Evolutionary conservation across 2,797 vertebrate genomes (phyloP).

Genomic region (Sebastes itinus): DNA sequence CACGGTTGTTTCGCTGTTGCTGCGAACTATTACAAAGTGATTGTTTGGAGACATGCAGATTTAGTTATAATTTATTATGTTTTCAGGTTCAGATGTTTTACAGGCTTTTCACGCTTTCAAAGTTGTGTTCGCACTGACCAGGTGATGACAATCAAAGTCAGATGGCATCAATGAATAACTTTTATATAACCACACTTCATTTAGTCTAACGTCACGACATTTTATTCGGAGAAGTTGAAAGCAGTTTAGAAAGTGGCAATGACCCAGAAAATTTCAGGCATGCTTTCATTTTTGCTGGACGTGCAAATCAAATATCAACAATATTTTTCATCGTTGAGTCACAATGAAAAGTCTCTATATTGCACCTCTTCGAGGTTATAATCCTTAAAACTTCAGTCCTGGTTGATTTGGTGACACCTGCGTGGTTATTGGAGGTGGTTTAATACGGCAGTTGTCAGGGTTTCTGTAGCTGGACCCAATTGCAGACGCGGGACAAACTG

Average conservation of each 20-base stretch:
- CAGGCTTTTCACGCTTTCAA: conserved; percentile 22
- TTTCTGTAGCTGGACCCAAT: neutral
- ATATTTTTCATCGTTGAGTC: conserved; percentile 11
- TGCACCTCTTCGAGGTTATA: neutral
- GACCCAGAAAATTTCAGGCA: conserved; percentile 27
- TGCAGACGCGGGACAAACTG: neutral
- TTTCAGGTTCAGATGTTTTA: conserved; percentile 51
- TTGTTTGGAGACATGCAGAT: conserved; percentile 53
- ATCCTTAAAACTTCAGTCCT: neutral
- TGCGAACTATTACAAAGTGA: conserved; percentile 41
- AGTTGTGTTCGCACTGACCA: conserved; percentile 3
- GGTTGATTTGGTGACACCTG: neutral
- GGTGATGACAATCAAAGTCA: conserved; percentile 42
- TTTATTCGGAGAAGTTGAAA: conserved; percentile 9
- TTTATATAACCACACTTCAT: conserved; percentile 16
- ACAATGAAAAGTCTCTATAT: neutral
- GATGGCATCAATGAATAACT: conserved; percentile 12
- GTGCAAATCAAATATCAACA: conserved; percentile 29
- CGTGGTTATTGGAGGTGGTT: neutral
- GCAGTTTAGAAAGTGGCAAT: conserved; percentile 6
- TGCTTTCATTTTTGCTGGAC: conserved; percentile 27
- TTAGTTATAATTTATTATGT: conserved; percentile 27
- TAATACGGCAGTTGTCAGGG: neutral
- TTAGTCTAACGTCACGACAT: neutral
- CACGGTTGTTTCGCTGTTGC: conserved; percentile 41